phyloP scores from a whole-genome alignment of 2,888 invertebrate genomes.

The Idaea straminata region DNA sequence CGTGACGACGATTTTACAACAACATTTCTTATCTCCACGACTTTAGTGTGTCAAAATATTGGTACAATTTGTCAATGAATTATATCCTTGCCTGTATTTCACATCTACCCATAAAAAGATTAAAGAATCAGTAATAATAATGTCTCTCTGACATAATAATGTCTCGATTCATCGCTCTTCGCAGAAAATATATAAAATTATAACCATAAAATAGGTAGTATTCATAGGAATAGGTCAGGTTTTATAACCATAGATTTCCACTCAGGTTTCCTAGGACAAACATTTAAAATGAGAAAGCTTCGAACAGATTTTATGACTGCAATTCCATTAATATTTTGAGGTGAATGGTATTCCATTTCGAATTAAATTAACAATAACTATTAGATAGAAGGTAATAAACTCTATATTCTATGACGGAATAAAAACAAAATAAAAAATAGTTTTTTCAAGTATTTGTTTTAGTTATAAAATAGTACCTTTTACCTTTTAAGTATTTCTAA shows the following conservation, averaged over 20 bases:
- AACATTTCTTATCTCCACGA: slow-evolving; percentile 47
- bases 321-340: not conserved
- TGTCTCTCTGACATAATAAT: no score
- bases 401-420: not conserved
- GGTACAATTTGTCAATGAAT: slow-evolving; percentile 21
- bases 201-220: not conserved
- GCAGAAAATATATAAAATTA: no score
- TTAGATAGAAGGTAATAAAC: not conserved
- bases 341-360: not conserved
- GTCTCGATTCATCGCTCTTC: no score
- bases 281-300: not conserved
- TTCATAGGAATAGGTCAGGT: not conserved
- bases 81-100: not conserved
- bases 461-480: no score
- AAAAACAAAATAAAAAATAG: no score
- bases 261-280: slow-evolving; percentile 1
- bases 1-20: slow-evolving; percentile 43
- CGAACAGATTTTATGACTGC: not conserved
- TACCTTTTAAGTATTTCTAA: no score
- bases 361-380: not conserved
- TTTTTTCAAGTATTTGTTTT: no score
- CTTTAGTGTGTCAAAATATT: slow-evolving; percentile 54
- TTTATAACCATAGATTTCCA: not conserved
- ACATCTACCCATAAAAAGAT: not conserved
- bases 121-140: no score